Percentiles rank a stretch among this genome's conserved stretches.
Conservation (phyloP, 2,113 vertebrate genomes). For the Eidolon helvum region DNA sequence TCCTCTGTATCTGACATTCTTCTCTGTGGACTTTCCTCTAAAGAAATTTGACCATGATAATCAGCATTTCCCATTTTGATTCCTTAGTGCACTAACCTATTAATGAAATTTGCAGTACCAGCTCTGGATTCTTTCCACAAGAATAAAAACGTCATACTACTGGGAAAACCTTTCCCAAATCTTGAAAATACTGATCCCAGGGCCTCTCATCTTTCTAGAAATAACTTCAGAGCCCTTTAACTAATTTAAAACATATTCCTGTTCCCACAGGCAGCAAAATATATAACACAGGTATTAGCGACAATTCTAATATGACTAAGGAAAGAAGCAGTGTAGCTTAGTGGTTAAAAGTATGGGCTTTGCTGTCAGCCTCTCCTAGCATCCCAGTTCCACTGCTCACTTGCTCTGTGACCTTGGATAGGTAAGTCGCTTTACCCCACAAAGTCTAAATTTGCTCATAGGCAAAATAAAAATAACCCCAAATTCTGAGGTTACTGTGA, state of each 20-base stretch:
- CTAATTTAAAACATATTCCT: background rate
- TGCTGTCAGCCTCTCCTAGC: background rate
- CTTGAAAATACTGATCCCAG: background rate
- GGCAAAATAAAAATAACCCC: background rate
- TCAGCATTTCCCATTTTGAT: background rate
- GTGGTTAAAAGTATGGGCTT: background rate
- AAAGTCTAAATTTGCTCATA: background rate
- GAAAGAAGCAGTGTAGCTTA: background rate
- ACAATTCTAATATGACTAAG: background rate
- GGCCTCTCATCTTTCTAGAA: background rate
- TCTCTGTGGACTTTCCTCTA: background rate
- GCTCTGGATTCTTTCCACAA: background rate
- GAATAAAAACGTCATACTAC: background rate
- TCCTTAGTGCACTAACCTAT: background rate
- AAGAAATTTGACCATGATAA: background rate
- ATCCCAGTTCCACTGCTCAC: background rate
- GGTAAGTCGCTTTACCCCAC: background rate
- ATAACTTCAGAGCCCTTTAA: background rate
- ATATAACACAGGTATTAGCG: background rate
- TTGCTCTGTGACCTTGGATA: background rate
- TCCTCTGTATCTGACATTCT: constrained; percentile 58
- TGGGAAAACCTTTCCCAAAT: background rate
- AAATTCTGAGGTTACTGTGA: background rate
- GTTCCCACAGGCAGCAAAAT: background rate
- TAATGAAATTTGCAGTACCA: background rate